phyloP scores from a whole-genome alignment of 2,113 vertebrate species.

The Ictidomys tridecemlineatus region DNA sequence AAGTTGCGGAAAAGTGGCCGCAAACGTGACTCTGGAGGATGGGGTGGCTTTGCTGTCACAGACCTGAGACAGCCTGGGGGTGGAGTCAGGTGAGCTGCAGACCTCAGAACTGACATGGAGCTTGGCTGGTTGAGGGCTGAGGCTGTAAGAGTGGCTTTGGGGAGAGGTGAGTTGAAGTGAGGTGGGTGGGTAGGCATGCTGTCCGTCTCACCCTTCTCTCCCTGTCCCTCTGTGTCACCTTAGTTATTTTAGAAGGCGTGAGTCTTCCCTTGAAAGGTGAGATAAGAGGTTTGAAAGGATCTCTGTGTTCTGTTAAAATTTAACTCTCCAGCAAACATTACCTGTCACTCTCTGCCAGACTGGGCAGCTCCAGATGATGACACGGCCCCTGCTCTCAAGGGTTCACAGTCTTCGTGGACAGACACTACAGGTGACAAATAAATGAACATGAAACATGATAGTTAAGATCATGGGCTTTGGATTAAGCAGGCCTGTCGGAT shows the following conservation, averaged over 20 bases:
- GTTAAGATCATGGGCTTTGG: background rate
- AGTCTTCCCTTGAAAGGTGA: background rate
- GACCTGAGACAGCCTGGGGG: background rate
- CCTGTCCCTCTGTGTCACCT: background rate
- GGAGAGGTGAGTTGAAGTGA: background rate
- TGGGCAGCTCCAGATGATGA: background rate
- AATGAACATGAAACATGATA: background rate
- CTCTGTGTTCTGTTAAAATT: background rate
- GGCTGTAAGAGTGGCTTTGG: background rate
- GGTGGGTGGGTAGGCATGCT: background rate
- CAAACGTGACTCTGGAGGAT: background rate
- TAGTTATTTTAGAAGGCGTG: background rate
- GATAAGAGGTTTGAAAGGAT: background rate
- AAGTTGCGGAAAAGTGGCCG: background rate
- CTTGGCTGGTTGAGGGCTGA: background rate
- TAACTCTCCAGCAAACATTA: background rate
- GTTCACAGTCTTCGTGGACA: background rate
- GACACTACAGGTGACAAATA: background rate
- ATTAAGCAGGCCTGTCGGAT: background rate
- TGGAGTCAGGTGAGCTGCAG: background rate
- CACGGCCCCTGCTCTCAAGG: background rate
- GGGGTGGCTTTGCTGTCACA: background rate
- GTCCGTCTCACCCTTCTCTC: background rate
- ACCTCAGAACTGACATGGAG: background rate
- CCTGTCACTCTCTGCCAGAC: no score